Percentiles rank a stretch among this genome's conserved stretches.
phyloP scores from a whole-genome alignment of 2,113 vertebrate species.

The Syngnathus scovelli region DNA sequence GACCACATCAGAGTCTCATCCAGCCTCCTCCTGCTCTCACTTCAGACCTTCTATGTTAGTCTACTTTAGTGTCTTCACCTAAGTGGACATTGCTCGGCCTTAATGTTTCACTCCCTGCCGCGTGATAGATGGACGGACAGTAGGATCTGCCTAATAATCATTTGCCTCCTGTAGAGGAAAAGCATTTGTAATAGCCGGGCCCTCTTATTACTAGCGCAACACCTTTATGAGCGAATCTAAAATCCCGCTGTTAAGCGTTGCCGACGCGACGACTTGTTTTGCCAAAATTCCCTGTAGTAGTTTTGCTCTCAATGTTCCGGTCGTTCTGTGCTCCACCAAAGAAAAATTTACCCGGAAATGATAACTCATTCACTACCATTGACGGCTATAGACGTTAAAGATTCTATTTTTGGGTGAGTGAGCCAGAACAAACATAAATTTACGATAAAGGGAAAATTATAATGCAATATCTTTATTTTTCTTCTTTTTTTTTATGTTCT shows the following conservation, averaged over 20 bases:
- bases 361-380: no score
- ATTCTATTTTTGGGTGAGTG: neutral
- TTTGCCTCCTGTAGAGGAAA: conserved; percentile 57
- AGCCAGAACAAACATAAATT: neutral
- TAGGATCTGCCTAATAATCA: conserved; percentile 52
- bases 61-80: conserved; percentile 16
- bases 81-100: conserved; percentile 10
- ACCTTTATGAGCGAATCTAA: conserved; percentile 40
- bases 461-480: no score
- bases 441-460: no score
- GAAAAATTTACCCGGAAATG: no score
- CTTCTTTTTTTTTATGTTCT: no score
- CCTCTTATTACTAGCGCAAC: conserved; percentile 37
- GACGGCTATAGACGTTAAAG: no score
- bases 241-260: conserved; percentile 38
- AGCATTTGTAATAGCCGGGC: conserved; percentile 30
- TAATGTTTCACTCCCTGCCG: conserved; percentile 36
- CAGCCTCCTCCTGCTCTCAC: conserved; percentile 12
- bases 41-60: neutral
- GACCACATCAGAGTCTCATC: conserved; percentile 25
- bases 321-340: no score
- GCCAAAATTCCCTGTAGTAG: conserved; percentile 11
- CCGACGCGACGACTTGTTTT: conserved; percentile 24
- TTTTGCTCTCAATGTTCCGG: neutral
- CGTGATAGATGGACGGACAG: conserved; percentile 51